phyloP scores from a whole-genome alignment of 2,888 invertebrate genomes.

The Ophion ellenae region DNA sequence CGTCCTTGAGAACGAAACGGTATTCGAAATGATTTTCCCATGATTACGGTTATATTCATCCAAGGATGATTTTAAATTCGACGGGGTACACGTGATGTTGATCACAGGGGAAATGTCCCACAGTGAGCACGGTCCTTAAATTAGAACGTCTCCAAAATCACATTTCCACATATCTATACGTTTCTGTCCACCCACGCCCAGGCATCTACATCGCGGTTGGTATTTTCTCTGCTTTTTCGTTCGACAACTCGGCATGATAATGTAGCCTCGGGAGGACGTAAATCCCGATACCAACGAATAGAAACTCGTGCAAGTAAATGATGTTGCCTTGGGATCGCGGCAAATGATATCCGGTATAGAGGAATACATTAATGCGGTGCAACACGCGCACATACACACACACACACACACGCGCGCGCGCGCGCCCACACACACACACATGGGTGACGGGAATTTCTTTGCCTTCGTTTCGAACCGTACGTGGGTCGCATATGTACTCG shows the following conservation, averaged over 20 bases:
- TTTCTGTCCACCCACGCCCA: neutral
- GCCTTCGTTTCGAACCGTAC: neutral
- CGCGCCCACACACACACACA: neutral
- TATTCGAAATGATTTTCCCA: too few species aligned
- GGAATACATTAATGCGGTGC: conserved; percentile 14
- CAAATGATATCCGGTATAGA: conserved; percentile 31
- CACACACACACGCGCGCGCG: neutral
- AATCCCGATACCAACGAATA: conserved; percentile 39
- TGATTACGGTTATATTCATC: too few species aligned
- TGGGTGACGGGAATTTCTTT: neutral
- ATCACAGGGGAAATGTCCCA: neutral
- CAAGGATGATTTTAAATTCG: too few species aligned
- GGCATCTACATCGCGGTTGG: neutral
- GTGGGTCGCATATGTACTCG: conserved; percentile 4
- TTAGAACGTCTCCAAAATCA: neutral
- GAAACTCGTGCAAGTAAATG: conserved; percentile 26
- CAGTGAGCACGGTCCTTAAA: too few species aligned
- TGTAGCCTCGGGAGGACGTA: conserved; percentile 23
- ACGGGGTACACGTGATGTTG: neutral
- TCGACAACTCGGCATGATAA: conserved; percentile 35
- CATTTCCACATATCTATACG: neutral
- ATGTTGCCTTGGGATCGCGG: conserved; percentile 17
- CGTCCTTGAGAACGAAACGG: neutral
- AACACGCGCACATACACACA: neutral
- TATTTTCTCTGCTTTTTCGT: conserved; percentile 37